Base-by-base conservation (phyloP, 2,888 invertebrate species). In the Thalpophila matura region DNA sequence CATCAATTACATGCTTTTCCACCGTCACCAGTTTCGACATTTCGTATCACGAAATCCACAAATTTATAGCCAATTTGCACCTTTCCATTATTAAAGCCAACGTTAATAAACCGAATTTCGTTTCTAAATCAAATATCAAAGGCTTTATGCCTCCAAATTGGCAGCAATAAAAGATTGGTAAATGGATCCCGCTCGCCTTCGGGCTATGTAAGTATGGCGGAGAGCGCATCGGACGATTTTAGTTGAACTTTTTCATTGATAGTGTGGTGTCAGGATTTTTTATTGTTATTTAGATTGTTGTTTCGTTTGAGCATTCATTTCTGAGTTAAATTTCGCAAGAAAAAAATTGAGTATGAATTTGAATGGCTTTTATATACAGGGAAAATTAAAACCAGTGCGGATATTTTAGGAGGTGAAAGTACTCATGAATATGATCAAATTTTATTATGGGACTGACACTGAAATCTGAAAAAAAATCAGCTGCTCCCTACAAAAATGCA, bases 81-180 rank as follows among this genome's bases (percentile, higher is more conserved):
- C 69, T 74, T 61, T 46, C 54, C 20, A 64, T 73, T 56, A 77
- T 50, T 69, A 75, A 72, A 81, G 62, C 63, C 55, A 57, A 57
- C 65, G 62, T 68, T 84, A 83, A 84, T 81, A 84, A 80, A 81
- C 67, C 27, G 67, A 73, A 74, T 76, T 83, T 74, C 76, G 65
- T 72, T 82, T 75, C 82, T 80, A 80, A 84, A 84, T 84, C 83
- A 82, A 83, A 84, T 84, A 80, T 75, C 65, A 76, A 78, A 77
- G 62, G 72, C 77, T 84, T 79, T 81, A 77, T 77, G 65, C 56
- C 33, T 62, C 38, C 43, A 66, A 77, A 74, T 77, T 77, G 75
- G 70, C 5, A 47, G 68, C 65, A 76, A 79, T 79, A 81, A 77
- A 82, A 76, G 58, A 66, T 68, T 64, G 62, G 66, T 63, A 75